Base-by-base conservation (phyloP, 1,140 invertebrate genomes). In the Telenomus remus region DNA sequence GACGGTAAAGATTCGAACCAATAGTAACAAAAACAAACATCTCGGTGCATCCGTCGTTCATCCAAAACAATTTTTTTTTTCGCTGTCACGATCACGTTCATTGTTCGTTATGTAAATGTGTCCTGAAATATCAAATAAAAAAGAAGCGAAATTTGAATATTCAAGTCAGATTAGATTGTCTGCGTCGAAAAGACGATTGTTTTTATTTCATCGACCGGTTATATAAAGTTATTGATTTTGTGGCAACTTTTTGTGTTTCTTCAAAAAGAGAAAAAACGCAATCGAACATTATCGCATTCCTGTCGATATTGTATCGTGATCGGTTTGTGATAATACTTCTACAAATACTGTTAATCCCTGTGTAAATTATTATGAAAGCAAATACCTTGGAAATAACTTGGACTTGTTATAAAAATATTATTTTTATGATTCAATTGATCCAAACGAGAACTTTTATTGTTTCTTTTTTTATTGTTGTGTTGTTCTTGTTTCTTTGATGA, bases 1-100 rank as follows among this genome's bases (percentile, higher is more conserved):
- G 68, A 87, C 85, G 87, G 87, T 88, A 87, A 44, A 44, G 13
- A 13, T 44, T 11, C 11, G 6, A 44, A 44, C n/a, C n/a, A n/a
- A n/a, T n/a, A 35, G 34, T 13, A 44, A 39, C 15, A 7, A 42
- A 34, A 50, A 49, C 7, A 16, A 9, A 19, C 47, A 19, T 39
- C 9, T 39, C 37, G 19, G 19, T 27, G 19, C 19, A 27, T 27
- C n/a, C n/a, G n/a, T n/a, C 19, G 19, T 27, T 6, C 19, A 27
- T 27, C 19, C 19, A 27, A 27, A 27, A 6, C 19, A 27, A 27
- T 27, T 27, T 27, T 27, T 27, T 27, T 27, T 27, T 27, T 27
- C 6, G 19, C 6, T 6, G 19, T 27, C 19, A 27, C 19, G 19
- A 44, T 44, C 12, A 43, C 11, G 11, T 7, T 12, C 6, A 13